Percentiles rank a stretch among this genome's conserved stretches.
These are phyloP conservation scores for Capricornis sumatraensis DNA, from an alignment of 2,113 vertebrate species.

Conservation along the genomic window DNA sequence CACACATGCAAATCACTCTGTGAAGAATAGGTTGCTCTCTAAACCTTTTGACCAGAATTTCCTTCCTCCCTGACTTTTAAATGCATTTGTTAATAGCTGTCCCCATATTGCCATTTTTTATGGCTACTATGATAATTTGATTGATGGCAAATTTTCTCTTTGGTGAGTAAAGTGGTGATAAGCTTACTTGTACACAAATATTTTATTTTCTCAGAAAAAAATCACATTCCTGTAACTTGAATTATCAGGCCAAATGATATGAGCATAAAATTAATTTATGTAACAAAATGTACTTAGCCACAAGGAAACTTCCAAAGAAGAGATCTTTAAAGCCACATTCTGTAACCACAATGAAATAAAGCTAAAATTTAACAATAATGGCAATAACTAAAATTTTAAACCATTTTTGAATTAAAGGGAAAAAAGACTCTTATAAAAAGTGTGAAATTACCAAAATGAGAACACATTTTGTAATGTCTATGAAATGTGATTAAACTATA, in stretches of 20 bases:
- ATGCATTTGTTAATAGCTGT: background rate
- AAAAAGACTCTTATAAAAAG: background rate
- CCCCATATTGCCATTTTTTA: background rate
- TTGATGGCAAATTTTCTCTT: background rate
- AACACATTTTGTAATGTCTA: background rate
- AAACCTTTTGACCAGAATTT: background rate
- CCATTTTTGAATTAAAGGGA: background rate
- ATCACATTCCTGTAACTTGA: constrained; percentile 22
- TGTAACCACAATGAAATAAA: constrained; percentile 20
- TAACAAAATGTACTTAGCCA: constrained; percentile 1
- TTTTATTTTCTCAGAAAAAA: constrained; percentile 41
- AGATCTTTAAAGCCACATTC: constrained; percentile 48
- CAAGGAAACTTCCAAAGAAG: constrained; percentile 29
- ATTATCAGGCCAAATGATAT: background rate
- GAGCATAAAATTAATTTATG: constrained; percentile 40
- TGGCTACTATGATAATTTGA: background rate
- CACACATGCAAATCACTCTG: background rate
- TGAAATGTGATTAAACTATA: background rate
- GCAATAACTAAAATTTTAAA: background rate
- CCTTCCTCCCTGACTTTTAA: background rate
- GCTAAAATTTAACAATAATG: background rate
- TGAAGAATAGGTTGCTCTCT: background rate
- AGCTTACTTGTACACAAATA: background rate
- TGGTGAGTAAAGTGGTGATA: background rate
- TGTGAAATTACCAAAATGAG: background rate